Base-by-base conservation (phyloP, 2,888 invertebrate genomes). In the Mongoloraphidia duomilia region DNA sequence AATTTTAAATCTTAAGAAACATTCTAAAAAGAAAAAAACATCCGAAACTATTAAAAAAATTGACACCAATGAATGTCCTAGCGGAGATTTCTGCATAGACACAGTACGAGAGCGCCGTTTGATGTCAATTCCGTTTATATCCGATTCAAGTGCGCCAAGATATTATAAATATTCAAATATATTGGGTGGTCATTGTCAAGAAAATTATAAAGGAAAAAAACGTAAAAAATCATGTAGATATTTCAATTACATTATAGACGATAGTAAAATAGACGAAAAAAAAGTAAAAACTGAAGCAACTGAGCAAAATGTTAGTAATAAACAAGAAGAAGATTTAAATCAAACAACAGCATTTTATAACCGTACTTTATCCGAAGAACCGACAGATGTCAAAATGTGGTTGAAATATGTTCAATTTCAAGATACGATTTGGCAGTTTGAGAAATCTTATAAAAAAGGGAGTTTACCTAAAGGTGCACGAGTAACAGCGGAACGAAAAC, bases 81-180 rank as follows among this genome's bases (percentile, higher is more conserved):
- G 26, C 6, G 26, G 26, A 26, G 26, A 26, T 26, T 26, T 26
- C 26, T 26, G 26, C 6, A 26, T 26, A 26, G 26, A 26, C 26
- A 26, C 5, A 26, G 26, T 26, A 6, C 26, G 26, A 26, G 26
- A 26, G 6, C 26, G 26, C 26, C 26, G 26, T 26, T 26, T 26
- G 26, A 26, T 26, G 6, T 26, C 26, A 26, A 26, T 26, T 26
- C 6, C 26, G 26, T 26, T 6, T 26, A 26, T 26, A 11, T 76
- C 79, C 52, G 73, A 76, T 48, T 80, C 81, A 2, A 74, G 76
- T 1, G 72, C 78, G 47, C 80, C 84, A 1, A 71, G 69, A 65
- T 85, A 71, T 26, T 26, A 26, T 26, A 26, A 26, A 26, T 26
- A 26, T 26, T 26, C 26, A 63, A 66, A 53, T 43, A 9, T 4